These are phyloP conservation scores for Calameuta filiformis DNA, from an alignment of 2,888 invertebrate genomes.

Conservation along the genomic window DNA sequence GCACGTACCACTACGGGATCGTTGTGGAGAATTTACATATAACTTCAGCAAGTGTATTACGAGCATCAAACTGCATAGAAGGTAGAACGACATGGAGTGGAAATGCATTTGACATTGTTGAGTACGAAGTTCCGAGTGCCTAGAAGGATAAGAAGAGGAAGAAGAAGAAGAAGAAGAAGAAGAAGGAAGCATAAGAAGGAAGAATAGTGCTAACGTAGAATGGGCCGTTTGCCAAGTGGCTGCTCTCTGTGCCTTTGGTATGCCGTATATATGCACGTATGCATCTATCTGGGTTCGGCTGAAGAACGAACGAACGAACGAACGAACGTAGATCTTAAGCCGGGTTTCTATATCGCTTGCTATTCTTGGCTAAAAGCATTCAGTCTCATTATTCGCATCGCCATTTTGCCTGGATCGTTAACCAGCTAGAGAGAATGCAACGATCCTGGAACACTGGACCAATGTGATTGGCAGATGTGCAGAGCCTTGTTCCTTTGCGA, in stretches of 20 bases:
- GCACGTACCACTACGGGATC: not conserved
- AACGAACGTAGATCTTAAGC: not conserved
- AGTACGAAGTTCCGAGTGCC: not conserved
- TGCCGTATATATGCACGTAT: not conserved
- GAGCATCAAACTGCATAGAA: not conserved
- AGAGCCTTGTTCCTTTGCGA: not conserved
- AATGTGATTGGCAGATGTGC: not conserved
- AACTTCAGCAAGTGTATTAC: not conserved
- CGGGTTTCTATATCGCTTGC: slow-evolving; percentile 8
- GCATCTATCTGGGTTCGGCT: slow-evolving; percentile 5
- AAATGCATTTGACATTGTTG: not conserved
- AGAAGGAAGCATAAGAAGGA: not conserved
- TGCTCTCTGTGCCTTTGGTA: slow-evolving; percentile 12
- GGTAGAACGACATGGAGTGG: not conserved
- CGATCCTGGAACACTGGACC: not conserved
- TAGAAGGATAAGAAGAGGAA: no score
- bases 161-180: not conserved
- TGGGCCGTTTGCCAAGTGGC: slow-evolving; percentile 23
- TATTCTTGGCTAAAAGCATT: slow-evolving; percentile 24
- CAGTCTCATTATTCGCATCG: slow-evolving; percentile 24
- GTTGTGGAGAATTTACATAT: slow-evolving; percentile 1
- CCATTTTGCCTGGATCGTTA: slow-evolving; percentile 11
- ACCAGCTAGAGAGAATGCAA: not conserved
- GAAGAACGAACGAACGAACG: not conserved
- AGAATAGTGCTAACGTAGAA: slow-evolving; percentile 1